phyloP scores from a whole-genome alignment of 2,888 invertebrate genomes.

The Octonoba sinensis region DNA sequence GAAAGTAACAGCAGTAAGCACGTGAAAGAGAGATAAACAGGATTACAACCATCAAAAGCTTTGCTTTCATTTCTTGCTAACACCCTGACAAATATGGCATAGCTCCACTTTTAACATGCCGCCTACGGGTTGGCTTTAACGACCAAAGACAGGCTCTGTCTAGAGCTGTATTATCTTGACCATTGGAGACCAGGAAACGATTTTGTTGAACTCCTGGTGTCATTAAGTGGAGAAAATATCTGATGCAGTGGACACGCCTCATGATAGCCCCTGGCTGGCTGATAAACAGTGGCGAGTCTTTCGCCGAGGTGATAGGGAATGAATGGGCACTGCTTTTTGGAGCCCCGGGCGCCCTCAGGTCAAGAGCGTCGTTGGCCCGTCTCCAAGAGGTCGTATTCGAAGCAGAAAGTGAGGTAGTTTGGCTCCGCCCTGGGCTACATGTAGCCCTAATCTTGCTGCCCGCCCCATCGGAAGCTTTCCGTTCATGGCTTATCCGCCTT shows the following conservation, averaged over 20 bases:
- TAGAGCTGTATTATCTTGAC: constrained; percentile 35
- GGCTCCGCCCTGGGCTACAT: constrained; percentile 31
- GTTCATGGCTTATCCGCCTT: constrained; percentile 51
- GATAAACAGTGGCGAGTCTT: constrained; percentile 43
- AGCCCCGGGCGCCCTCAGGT: constrained; percentile 39
- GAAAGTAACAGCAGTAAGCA: constrained; percentile 49
- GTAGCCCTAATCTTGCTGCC: constrained; percentile 41
- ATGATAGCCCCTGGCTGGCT: constrained; percentile 39
- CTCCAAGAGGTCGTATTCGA: constrained; percentile 55
- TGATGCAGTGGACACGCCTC: constrained; percentile 22
- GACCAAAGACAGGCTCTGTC: constrained; percentile 25
- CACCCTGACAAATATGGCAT: constrained; percentile 43
- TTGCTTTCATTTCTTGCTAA: constrained; percentile 22
- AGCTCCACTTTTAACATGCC: constrained; percentile 1
- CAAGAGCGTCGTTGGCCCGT: constrained; percentile 57
- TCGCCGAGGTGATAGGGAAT: constrained; percentile 18
- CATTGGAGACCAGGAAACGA: constrained; percentile 52
- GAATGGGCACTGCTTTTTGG: constrained; percentile 28
- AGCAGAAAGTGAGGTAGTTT: constrained; percentile 45
- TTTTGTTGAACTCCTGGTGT: constrained; percentile 42
- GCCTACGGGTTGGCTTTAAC: constrained; percentile 27
- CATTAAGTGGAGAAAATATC: constrained; percentile 51
- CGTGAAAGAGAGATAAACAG: neutral
- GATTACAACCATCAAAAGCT: constrained; percentile 8
- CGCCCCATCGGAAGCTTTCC: constrained; percentile 47